Percentiles rank a stretch among this genome's conserved stretches.
phyloP scores from a whole-genome alignment of 2,113 vertebrate genomes.

The Vulpes lagopus region DNA sequence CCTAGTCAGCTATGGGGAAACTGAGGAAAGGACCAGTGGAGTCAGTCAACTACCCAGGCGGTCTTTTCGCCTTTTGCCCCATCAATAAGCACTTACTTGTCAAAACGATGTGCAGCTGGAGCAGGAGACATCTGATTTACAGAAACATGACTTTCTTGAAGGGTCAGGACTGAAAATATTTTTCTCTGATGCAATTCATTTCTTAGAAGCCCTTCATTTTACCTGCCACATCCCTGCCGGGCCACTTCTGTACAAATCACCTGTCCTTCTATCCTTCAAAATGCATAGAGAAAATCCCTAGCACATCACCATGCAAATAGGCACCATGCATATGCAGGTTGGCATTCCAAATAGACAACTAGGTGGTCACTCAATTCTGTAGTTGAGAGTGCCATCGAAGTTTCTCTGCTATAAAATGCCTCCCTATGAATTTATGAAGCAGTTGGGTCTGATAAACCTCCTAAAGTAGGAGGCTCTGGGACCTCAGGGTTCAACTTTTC shows the following conservation, averaged over 20 bases:
- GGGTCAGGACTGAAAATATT: neutral
- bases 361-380: neutral
- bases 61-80: neutral
- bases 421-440: neutral
- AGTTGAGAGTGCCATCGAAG: neutral
- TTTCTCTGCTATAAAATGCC: neutral
- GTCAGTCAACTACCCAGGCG: neutral
- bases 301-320: neutral
- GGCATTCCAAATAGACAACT: neutral
- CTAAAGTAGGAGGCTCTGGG: neutral
- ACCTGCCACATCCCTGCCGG: neutral
- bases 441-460: neutral
- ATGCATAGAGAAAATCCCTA: neutral
- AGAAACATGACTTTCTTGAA: neutral
- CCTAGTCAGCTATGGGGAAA: neutral
- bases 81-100: neutral
- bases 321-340: neutral
- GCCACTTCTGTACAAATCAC: neutral
- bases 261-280: neutral
- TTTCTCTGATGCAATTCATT: constrained; percentile 1
- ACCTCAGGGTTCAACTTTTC: neutral
- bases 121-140: neutral
- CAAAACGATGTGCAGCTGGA: neutral
- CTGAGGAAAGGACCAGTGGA: neutral
- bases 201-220: neutral